phyloP scores from a whole-genome alignment of 2,888 invertebrate species.

The Anagyrus pseudococci region DNA sequence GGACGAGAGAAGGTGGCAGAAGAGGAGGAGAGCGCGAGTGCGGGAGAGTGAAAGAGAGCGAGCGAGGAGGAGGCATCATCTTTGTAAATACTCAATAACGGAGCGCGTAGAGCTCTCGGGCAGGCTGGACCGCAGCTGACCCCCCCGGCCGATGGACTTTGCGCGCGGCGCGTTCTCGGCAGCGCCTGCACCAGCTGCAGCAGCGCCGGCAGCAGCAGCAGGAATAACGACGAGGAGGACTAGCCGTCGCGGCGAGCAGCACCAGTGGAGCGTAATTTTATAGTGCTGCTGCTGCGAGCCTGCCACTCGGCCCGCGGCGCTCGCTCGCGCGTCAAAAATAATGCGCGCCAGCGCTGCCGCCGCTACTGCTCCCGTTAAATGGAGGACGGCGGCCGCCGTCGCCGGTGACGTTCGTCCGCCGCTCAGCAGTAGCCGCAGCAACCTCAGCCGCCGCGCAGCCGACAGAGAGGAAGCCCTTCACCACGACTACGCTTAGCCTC shows the following conservation, averaged over 20 bases:
- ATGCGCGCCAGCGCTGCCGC: slow-evolving; percentile 28
- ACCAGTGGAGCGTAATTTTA: background rate
- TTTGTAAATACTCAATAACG: slow-evolving; percentile 36
- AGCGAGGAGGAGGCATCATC: slow-evolving; percentile 31
- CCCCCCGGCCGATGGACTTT: slow-evolving; percentile 2
- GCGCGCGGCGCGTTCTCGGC: slow-evolving; percentile 14
- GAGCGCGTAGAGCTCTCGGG: too few relatives aligned
- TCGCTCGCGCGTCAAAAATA: slow-evolving; percentile 33
- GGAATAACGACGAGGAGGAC: background rate
- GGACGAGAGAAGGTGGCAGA: too few relatives aligned
- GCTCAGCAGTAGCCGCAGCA: too few relatives aligned
- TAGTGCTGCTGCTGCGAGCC: background rate
- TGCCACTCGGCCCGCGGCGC: background rate
- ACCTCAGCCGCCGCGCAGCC: too few relatives aligned
- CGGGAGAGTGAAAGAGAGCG: too few relatives aligned
- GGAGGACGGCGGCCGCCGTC: slow-evolving; percentile 32
- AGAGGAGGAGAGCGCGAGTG: too few relatives aligned
- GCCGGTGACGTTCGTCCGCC: slow-evolving; percentile 36
- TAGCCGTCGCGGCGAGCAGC: background rate
- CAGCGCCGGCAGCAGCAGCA: background rate
- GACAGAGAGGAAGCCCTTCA: too few relatives aligned
- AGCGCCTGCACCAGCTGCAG: background rate
- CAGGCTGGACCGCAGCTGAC: slow-evolving; percentile 9
- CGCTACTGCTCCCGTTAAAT: slow-evolving; percentile 33
- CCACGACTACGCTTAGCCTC: too few relatives aligned